A percentile compares a stretch with the other conserved stretches of the same genome.
Evolutionary conservation across 2,888 invertebrate species (phyloP).

Genomic region (Orgyia antiqua): DNA sequence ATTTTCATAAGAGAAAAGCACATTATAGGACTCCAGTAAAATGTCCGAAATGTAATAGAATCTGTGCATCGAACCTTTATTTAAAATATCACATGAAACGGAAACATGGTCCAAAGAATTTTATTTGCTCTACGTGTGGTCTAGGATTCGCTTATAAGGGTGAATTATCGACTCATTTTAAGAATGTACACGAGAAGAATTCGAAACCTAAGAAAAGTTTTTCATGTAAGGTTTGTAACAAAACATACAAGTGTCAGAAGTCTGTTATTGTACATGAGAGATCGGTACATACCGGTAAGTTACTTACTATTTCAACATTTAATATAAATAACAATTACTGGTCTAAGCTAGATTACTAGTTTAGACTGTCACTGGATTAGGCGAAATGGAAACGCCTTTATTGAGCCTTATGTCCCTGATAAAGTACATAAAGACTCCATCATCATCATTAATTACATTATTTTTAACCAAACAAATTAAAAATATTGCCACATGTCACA

Average conservation of each 20-base stretch:
- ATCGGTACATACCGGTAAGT: constrained; percentile 68
- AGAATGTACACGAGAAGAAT: constrained; percentile 49
- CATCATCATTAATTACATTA: no score
- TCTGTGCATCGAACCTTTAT: constrained; percentile 45
- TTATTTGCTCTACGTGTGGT: constrained; percentile 57
- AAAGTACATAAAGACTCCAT: no score
- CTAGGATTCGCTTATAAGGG: constrained; percentile 50
- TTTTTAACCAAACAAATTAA: no score
- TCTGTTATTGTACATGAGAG: constrained; percentile 64
- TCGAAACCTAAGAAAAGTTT: constrained; percentile 39
- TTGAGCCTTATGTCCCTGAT: no score
- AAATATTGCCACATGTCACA: no score
- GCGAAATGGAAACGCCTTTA: no score
- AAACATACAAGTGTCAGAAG: constrained; percentile 56
- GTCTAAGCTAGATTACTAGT: neutral
- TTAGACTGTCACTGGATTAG: no score
- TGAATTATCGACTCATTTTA: constrained; percentile 50
- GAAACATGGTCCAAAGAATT: constrained; percentile 44
- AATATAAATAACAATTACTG: no score
- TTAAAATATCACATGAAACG: constrained; percentile 54
- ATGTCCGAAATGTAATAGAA: constrained; percentile 52
- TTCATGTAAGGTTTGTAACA: constrained; percentile 58
- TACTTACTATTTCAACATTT: no score
- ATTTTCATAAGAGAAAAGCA: constrained; percentile 41
- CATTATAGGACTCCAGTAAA: constrained; percentile 44